phyloP scores from a whole-genome alignment of 1,140 invertebrate genomes.

The Neodiprion pinetum region DNA sequence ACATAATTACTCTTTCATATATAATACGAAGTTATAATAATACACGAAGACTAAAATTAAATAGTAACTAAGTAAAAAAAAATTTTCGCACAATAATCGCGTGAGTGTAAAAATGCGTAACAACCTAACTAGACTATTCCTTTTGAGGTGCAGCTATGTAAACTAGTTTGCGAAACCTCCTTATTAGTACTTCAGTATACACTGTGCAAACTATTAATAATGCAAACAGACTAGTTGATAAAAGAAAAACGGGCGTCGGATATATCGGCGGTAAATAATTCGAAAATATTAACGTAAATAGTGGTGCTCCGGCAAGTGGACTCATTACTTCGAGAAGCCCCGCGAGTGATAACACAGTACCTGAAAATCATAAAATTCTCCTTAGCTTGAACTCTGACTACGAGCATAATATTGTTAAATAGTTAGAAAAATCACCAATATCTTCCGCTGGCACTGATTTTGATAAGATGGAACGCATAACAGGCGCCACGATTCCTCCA shows the following conservation, averaged over 20 bases:
- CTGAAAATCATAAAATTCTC: conserved; percentile 40
- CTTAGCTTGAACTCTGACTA: background rate
- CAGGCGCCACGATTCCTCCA: conserved; percentile 65
- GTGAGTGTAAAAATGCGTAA: no score
- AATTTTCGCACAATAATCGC: no score
- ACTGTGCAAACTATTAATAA: conserved; percentile 40
- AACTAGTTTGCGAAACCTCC: background rate
- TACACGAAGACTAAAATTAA: no score
- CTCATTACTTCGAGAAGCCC: conserved; percentile 68
- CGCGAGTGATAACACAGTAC: conserved; percentile 69
- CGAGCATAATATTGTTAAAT: background rate
- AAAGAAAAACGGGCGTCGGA: conserved; percentile 49
- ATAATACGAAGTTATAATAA: no score
- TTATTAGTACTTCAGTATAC: conserved; percentile 31
- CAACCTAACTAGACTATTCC: no score
- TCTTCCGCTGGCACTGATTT: conserved; percentile 72
- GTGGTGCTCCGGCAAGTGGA: conserved; percentile 65
- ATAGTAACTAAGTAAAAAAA: no score
- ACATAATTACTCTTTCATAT: no score
- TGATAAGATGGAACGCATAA: conserved; percentile 70
- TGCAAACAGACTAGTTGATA: conserved; percentile 40
- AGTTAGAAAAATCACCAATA: conserved; percentile 61
- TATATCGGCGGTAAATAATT: conserved; percentile 47
- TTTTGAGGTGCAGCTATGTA: no score
- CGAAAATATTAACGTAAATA: conserved; percentile 69